Evolutionary conservation across 2,797 vertebrate species (phyloP).

Genomic region (Borostomias antarcticus): DNA sequence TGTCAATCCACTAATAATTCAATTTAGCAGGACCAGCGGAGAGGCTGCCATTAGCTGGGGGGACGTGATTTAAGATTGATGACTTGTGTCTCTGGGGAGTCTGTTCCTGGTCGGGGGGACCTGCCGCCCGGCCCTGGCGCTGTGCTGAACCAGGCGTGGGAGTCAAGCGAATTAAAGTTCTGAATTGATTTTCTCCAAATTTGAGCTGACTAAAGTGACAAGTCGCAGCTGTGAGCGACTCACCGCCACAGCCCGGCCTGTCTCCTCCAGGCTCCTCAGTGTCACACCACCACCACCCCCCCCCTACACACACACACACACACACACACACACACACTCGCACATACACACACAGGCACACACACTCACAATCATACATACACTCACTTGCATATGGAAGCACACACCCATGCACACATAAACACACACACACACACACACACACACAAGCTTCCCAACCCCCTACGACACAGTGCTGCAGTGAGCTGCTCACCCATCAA

Average conservation of each 20-base stretch:
- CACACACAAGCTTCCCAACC: conserved; percentile 46
- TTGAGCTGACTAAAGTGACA: conserved; percentile 84
- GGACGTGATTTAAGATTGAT: conserved; percentile 84
- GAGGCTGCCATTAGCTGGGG: conserved; percentile 80
- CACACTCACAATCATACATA: conserved; percentile 11
- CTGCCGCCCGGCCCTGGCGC: conserved; percentile 60
- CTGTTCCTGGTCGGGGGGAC: conserved; percentile 46
- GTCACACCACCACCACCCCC: conserved; percentile 67
- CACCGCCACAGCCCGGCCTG: conserved; percentile 70
- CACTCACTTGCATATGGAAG: conserved; percentile 19
- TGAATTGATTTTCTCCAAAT: conserved; percentile 84
- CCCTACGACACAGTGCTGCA: conserved; percentile 72
- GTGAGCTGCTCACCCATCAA: conserved; percentile 80
- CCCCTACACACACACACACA: conserved; percentile 21
- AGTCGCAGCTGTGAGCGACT: conserved; percentile 80
- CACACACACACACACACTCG: conserved; percentile 15
- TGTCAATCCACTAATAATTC: conserved; percentile 83
- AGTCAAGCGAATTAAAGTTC: conserved; percentile 81
- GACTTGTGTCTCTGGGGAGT: conserved; percentile 80
- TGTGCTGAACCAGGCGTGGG: conserved; percentile 69
- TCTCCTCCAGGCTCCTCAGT: conserved; percentile 83
- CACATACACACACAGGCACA: neutral
- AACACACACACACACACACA: conserved; percentile 26
- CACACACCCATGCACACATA: conserved; percentile 34
- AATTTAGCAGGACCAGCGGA: conserved; percentile 77